Percentiles rank a stretch among this genome's conserved stretches.
Conservation (phyloP, 2,113 vertebrate genomes). For the Psilopogon haemacephalus region DNA sequence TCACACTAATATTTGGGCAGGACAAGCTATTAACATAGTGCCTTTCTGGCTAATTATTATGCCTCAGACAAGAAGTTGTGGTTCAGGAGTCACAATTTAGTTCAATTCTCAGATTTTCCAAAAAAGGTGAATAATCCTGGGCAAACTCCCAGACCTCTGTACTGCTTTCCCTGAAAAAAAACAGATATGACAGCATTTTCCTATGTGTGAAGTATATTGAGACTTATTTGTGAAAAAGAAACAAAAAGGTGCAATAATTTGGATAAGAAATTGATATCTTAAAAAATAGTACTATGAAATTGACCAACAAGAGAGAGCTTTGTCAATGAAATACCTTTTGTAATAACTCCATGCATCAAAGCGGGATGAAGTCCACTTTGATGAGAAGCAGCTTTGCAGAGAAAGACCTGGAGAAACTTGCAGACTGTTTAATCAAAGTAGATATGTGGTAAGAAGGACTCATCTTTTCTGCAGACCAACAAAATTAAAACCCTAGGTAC, state of each 20-base stretch:
- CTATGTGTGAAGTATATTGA: not conserved
- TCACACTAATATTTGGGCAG: not conserved
- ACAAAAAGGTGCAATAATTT: not conserved
- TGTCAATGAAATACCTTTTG: not conserved
- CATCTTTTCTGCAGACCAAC: not conserved
- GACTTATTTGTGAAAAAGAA: not conserved
- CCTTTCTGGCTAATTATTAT: not conserved
- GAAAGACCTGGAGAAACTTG: not conserved
- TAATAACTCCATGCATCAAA: not conserved
- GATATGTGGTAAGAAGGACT: not conserved
- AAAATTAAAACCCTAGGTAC: not conserved
- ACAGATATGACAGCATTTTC: not conserved
- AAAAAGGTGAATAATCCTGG: not conserved
- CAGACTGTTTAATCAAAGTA: not conserved
- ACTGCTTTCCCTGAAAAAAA: not conserved
- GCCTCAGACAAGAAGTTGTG: not conserved
- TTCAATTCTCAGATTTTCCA: not conserved
- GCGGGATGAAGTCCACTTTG: not conserved
- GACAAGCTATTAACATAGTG: not conserved
- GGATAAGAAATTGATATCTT: not conserved
- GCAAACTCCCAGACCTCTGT: not conserved
- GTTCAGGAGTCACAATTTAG: not conserved
- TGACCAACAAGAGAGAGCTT: not conserved
- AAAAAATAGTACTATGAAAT: not conserved
- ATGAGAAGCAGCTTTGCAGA: not conserved